A percentile compares a stretch with the other conserved stretches of the same genome.
phyloP scores from a whole-genome alignment of 1,140 invertebrate species.

The Drosophila pruinosa region DNA sequence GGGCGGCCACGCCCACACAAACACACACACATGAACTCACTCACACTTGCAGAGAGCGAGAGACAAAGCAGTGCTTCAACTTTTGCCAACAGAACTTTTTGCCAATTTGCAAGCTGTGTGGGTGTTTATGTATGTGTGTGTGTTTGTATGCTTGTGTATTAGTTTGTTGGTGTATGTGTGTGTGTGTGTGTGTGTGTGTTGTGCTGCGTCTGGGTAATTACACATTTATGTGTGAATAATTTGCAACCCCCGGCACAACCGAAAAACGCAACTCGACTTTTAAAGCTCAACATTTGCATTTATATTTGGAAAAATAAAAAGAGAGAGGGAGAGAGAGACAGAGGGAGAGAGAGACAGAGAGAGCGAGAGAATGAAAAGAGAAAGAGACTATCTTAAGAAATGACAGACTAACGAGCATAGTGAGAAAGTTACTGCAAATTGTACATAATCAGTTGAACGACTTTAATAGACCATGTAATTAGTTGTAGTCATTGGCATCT shows the following conservation, averaged over 20 bases:
- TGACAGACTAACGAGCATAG: no score
- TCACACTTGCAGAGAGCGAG: neutral
- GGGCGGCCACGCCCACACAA: conserved; percentile 44
- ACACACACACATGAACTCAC: neutral
- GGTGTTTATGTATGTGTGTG: conserved; percentile 6
- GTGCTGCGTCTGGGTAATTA: conserved; percentile 77
- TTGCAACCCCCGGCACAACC: conserved; percentile 52
- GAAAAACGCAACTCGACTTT: conserved; percentile 4
- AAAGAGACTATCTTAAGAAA: no score
- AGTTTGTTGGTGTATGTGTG: conserved; percentile 23
- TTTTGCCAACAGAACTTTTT: no score
- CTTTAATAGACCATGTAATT: neutral
- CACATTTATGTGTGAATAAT: conserved; percentile 77
- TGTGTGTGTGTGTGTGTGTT: conserved; percentile 18
- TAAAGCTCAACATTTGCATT: conserved; percentile 10
- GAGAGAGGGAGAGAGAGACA: neutral
- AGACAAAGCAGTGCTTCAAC: conserved; percentile 22
- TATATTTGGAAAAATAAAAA: no score
- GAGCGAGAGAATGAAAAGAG: neutral
- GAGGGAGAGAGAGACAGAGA: neutral
- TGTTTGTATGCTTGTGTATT: conserved; percentile 21
- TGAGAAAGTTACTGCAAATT: no score
- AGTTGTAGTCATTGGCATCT: no score
- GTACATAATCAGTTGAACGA: no score
- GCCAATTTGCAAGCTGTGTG: conserved; percentile 17